These are phyloP conservation scores for Leptodactylus fuscus DNA, from an alignment of 2,113 vertebrate species.

Conservation along the genomic window DNA sequence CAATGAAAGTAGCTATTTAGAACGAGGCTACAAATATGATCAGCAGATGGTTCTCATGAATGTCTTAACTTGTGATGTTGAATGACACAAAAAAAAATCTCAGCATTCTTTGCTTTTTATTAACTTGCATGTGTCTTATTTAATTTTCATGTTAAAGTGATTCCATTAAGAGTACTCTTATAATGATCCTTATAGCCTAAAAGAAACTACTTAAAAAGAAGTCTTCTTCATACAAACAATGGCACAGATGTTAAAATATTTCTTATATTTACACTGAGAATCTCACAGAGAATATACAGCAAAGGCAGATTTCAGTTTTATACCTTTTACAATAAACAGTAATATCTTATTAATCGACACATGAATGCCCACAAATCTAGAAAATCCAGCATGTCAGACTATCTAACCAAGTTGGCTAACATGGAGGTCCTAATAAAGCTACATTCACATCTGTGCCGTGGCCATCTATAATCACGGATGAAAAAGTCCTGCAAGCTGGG, in stretches of 20 bases:
- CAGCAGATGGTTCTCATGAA: conserved; percentile 7
- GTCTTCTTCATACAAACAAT: neutral
- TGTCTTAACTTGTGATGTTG: neutral
- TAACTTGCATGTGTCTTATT: neutral
- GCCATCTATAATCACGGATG: no score
- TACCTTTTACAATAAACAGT: neutral
- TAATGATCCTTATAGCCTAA: neutral
- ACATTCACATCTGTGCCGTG: no score
- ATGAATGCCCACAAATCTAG: neutral
- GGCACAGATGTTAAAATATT: neutral
- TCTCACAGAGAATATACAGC: neutral
- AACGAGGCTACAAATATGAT: neutral
- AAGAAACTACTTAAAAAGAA: neutral
- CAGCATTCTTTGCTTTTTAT: neutral
- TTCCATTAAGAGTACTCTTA: neutral
- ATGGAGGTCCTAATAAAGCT: no score
- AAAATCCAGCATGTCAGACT: neutral
- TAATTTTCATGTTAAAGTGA: no score
- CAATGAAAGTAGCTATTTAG: conserved; percentile 16
- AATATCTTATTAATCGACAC: neutral
- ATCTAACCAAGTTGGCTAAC: no score
- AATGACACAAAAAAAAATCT: neutral
- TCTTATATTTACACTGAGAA: neutral
- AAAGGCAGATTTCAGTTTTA: neutral
- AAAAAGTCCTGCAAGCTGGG: no score